These are phyloP conservation scores for Lindbergichthys nudifrons DNA, from an alignment of 2,797 vertebrate genomes.

Conservation along the genomic window DNA sequence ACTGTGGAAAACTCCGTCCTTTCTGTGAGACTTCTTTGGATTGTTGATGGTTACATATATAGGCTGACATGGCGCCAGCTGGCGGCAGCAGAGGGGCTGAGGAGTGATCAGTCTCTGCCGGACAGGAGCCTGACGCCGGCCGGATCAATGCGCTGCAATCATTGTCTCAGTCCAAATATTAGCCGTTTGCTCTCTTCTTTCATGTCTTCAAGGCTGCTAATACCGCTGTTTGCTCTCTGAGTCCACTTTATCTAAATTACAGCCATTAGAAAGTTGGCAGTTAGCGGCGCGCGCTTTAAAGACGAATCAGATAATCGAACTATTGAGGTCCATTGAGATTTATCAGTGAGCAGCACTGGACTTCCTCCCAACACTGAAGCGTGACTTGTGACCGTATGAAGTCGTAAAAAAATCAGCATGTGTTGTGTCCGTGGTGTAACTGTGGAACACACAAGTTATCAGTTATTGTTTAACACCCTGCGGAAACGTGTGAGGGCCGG, in stretches of 20 bases:
- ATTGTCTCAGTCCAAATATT: constrained; percentile 87
- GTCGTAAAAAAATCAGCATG: background rate
- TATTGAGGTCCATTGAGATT: background rate
- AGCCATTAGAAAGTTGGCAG: constrained; percentile 76
- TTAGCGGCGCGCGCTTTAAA: constrained; percentile 40
- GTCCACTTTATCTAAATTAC: constrained; percentile 74
- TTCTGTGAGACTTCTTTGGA: too few species aligned
- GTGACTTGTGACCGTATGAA: background rate
- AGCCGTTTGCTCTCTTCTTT: constrained; percentile 78
- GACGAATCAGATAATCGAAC: constrained; percentile 44
- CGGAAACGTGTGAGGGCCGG: constrained; percentile 26
- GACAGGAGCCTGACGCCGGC: constrained; percentile 78
- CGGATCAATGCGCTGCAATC: constrained; percentile 87
- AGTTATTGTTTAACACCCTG: constrained; percentile 59
- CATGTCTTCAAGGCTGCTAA: constrained; percentile 73
- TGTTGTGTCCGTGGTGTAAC: constrained; percentile 1
- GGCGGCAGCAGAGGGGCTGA: constrained; percentile 25
- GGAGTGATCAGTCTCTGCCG: constrained; percentile 70
- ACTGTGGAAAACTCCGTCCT: too few species aligned
- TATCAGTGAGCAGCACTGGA: background rate
- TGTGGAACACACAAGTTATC: constrained; percentile 37
- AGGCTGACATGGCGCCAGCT: constrained; percentile 51
- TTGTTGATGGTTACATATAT: too few species aligned
- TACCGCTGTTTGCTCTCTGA: constrained; percentile 63
- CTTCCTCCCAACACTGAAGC: background rate